Evolutionary conservation across 1,140 invertebrate genomes (phyloP), one percentile per base, ranked within the genome.

Genomic region (Drosophila dunni): DNA sequence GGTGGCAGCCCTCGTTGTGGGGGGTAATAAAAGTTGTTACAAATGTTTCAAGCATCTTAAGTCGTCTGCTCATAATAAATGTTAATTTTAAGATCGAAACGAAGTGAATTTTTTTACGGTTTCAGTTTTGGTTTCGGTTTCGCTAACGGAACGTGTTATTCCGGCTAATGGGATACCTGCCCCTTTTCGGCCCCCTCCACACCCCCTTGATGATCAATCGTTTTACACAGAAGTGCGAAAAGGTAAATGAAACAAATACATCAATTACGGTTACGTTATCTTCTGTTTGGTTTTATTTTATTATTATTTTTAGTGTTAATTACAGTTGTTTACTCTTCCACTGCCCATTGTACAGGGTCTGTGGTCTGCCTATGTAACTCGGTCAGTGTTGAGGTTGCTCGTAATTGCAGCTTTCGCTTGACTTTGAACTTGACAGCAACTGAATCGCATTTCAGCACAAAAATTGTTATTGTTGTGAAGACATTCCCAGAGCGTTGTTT

Each of bases 21-120:
- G 65, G 51, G 68, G 62, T 40, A 67, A 78, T 68, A 51, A 81
- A 84, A 84, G 62, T 67, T 78, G 81, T 78, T 84, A 86, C 82
- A 78, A 65, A 75, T 83, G 34, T 20, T 20, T 40, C 36, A 34
- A 36, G 63, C 66, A 57, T 51, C 44, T 51, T 53, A 13, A 58
- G 6, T 60, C 73, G 45, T 60, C 62, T 40, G 57, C 62, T 65
- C 63, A 53, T 67, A 50, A 67, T 57, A 29, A 54, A 42, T 38
- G 48, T 11, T 44, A 46, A 46, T 68, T 68, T 61, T 9, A 58
- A 40, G 63, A 45, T 46, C 38, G 13, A 53, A 38, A 54, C 54
- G 44, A 51, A 54, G 75, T 38, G 42, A 34, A 15, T 13, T 34
- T 29, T 29, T 29, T 17, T 42, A 24, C 17, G 38, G 17, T 20